These are phyloP conservation scores for Nebria salina DNA, from an alignment of 2,888 invertebrate species.

Conservation along the genomic window DNA sequence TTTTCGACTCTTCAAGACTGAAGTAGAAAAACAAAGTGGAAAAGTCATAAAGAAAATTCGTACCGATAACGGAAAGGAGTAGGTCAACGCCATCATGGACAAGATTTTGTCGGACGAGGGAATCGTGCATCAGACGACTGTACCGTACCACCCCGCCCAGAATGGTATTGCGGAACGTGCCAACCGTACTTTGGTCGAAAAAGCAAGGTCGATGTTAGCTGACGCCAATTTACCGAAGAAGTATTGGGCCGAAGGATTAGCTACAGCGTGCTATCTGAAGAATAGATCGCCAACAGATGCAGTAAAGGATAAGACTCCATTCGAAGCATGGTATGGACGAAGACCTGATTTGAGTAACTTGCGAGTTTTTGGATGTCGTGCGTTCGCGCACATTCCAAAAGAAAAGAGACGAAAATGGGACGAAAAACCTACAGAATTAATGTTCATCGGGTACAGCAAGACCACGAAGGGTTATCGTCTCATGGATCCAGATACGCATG, in stretches of 20 bases:
- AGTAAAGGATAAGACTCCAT: too few relatives aligned
- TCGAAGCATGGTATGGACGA: too few relatives aligned
- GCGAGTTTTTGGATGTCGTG: slow-evolving; percentile 50
- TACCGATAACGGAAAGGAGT: slow-evolving; percentile 53
- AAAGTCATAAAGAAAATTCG: slow-evolving; percentile 52
- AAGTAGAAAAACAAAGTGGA: slow-evolving; percentile 53
- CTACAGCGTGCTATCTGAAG: too few relatives aligned
- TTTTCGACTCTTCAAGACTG: slow-evolving; percentile 40
- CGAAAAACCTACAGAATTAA: slow-evolving; percentile 50
- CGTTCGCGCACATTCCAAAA: slow-evolving; percentile 54
- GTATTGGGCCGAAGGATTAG: too few relatives aligned
- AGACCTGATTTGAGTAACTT: too few relatives aligned
- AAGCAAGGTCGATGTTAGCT: too few relatives aligned
- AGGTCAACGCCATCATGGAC: slow-evolving; percentile 48
- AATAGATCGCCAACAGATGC: too few relatives aligned
- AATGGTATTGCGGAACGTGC: too few relatives aligned
- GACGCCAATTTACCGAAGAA: too few relatives aligned
- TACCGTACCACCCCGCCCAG: slow-evolving; percentile 50
- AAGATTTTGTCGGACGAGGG: slow-evolving; percentile 50
- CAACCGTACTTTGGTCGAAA: too few relatives aligned
- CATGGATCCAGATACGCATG: slow-evolving; percentile 47
- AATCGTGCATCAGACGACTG: slow-evolving; percentile 54
- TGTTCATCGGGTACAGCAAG: slow-evolving; percentile 53
- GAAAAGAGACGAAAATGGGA: slow-evolving; percentile 54
- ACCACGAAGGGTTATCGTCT: slow-evolving; percentile 52